A percentile compares a stretch with the other conserved stretches of the same genome.
phyloP scores from a whole-genome alignment of 2,888 invertebrate genomes.

The Macrosoma leucophasiata region DNA sequence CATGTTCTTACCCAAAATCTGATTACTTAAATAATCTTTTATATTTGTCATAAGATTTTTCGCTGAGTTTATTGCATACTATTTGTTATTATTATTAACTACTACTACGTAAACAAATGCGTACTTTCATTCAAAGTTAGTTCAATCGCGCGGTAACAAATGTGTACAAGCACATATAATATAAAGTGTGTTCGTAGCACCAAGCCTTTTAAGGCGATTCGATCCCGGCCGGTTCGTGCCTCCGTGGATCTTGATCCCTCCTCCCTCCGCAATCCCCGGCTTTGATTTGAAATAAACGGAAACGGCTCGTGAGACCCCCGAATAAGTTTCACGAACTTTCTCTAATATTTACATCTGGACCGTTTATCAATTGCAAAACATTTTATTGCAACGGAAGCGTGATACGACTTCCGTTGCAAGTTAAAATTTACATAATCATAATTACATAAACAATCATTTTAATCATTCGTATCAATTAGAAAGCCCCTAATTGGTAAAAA shows the following conservation, averaged over 20 bases:
- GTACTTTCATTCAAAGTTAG: no score
- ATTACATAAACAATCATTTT: background rate
- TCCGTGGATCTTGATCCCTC: conserved; percentile 55
- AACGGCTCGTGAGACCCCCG: conserved; percentile 28
- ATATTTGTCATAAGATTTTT: no score
- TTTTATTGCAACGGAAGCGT: no score
- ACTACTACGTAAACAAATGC: no score
- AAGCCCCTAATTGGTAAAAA: background rate
- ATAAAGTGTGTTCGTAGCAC: background rate
- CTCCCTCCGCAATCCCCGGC: conserved; percentile 40
- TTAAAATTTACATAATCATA: background rate
- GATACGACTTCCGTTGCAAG: conserved; percentile 31
- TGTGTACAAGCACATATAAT: background rate
- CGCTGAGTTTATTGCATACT: background rate
- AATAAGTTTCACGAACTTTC: no score
- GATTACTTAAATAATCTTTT: no score
- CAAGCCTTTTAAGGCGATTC: conserved; percentile 34
- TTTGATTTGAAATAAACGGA: conserved; percentile 54
- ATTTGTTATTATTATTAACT: no score
- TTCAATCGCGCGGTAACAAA: background rate
- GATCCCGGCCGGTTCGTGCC: conserved; percentile 44
- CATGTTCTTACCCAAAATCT: no score
- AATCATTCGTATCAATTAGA: background rate
- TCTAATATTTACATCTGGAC: no score
- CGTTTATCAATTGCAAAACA: no score